Evolutionary conservation across 1,140 invertebrate species (phyloP), one percentile per base, ranked within the genome.

Genomic region (Cotesia typhae): DNA sequence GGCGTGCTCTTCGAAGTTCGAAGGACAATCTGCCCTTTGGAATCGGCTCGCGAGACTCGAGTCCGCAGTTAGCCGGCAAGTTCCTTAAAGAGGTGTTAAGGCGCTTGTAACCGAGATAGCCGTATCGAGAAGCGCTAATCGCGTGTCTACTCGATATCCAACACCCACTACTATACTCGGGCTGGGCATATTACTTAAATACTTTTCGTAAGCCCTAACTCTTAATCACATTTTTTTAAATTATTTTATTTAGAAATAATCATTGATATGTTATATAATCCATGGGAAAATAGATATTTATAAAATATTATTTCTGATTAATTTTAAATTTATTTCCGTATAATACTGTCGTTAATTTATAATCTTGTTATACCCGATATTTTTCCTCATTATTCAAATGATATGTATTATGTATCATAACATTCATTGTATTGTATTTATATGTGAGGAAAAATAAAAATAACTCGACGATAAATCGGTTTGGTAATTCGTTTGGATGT

Each of bases 101-200:
- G 59, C 9, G 74, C 77, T 78, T 77, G 79, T 80, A 73, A 75
- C 57, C 20, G 51, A 78, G 77, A 78, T 78, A 79, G 77, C 78
- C 78, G 73, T 79, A 79, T 78, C 76, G 69, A 71, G 72, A 71
- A 73, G 57, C 41, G 73, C 78, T 79, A 76, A 81, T 80, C 79
- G 75, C 71, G 38, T 77, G 77, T 78, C 79, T 76, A 75, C 74
- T 74, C 36, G 75, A 78, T 77, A 59, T 55, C 61, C 74, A 74
- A 77, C 78, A 80, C 76, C 77, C 78, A 77, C 77, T 78, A 79
- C 79, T 74, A 71, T 75, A 66, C 60, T 61, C 64, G 69, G 37
- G 74, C 12, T n/a, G 20, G 28, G 4, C 14, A 4, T 38, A 36
- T 7, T 55, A 17, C 51, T 53, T 12, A 53, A 67, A 36, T 17